Base-by-base conservation (phyloP, 2,888 invertebrate species). In the Clanis bilineata region DNA sequence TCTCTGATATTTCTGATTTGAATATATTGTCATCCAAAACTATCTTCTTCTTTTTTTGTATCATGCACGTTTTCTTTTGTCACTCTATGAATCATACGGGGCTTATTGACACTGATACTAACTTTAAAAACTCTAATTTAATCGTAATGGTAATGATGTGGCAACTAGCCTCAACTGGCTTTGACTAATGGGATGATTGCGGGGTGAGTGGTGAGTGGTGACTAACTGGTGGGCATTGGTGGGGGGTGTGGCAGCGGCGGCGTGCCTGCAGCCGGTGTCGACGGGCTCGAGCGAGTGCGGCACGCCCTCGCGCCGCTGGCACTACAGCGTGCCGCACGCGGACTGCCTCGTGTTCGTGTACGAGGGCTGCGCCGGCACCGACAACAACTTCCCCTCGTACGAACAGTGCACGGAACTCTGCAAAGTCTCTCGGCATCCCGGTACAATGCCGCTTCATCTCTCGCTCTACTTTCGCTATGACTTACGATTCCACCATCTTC, bases 291-390 rank as follows among this genome's bases (percentile, higher is more conserved):
- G 64, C 51, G 59, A 59, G 59, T 83, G 85, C 69, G 76, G 56
- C 21, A 66, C 59, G 72, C 77, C 86, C 72, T 82, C 81, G 69
- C 94, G 94, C 66, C 94, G 96, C 77, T 97, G 95, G 95, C 94
- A 94, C 93, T 97, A 95, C 86, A 95, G 95, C 85, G 93, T 94
- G 67, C 89, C 90, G 57, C 90, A 93, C 69, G 95, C 93, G 69
- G 94, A 94, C 76, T 98, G 98, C 87, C 86, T 94, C 68, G 93
- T 94, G 59, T 98, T 98, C 91, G 94, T 95, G 77, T 98, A 96
- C 92, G 94, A 94, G 68, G 98, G 98, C 88, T 98, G 98, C 88
- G 95, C 95, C 66, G 98, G 97, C 75, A 97, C 96, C 88, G 94
- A 93, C 77, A 98, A 98, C 93, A 96, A 96, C 92, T 97, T 97